A percentile compares a stretch with the other conserved stretches of the same genome.
These are phyloP conservation scores for Cepphus grylle DNA, from an alignment of 2,113 vertebrate species.

Conservation along the genomic window DNA sequence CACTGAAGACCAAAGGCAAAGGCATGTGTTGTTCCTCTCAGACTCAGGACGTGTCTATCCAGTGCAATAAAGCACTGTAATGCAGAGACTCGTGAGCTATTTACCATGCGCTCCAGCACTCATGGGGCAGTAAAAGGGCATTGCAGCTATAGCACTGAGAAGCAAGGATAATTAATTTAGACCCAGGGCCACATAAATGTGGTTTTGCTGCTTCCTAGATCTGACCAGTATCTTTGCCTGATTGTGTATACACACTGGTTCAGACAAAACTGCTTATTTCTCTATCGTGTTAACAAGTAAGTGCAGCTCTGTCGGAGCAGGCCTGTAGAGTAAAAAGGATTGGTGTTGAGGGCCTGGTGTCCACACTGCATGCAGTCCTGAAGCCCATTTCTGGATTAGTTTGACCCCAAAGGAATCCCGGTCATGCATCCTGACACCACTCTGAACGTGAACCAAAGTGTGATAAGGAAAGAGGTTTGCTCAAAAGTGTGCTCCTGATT, in stretches of 20 bases:
- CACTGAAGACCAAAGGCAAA: not conserved
- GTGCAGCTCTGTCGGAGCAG: not conserved
- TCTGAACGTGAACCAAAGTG: not conserved
- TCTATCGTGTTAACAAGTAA: not conserved
- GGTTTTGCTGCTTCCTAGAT: not conserved
- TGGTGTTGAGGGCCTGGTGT: not conserved
- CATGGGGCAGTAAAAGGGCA: not conserved
- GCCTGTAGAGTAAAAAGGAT: not conserved
- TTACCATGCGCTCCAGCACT: not conserved
- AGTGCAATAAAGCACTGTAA: not conserved
- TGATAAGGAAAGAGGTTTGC: not conserved
- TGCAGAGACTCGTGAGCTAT: not conserved
- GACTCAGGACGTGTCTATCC: not conserved
- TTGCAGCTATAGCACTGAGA: not conserved
- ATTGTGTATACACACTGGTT: not conserved
- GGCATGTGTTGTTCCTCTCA: not conserved
- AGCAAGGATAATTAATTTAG: not conserved
- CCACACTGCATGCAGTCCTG: not conserved
- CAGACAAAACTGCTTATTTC: not conserved
- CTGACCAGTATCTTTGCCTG: not conserved
- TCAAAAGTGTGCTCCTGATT: not conserved
- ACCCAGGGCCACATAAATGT: fast-evolving
- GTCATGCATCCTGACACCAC: not conserved
- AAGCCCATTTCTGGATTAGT: not conserved
- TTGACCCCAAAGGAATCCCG: not conserved